These are phyloP conservation scores for Engraulis encrasicolus DNA, from an alignment of 2,113 vertebrate genomes.

Conservation along the genomic window DNA sequence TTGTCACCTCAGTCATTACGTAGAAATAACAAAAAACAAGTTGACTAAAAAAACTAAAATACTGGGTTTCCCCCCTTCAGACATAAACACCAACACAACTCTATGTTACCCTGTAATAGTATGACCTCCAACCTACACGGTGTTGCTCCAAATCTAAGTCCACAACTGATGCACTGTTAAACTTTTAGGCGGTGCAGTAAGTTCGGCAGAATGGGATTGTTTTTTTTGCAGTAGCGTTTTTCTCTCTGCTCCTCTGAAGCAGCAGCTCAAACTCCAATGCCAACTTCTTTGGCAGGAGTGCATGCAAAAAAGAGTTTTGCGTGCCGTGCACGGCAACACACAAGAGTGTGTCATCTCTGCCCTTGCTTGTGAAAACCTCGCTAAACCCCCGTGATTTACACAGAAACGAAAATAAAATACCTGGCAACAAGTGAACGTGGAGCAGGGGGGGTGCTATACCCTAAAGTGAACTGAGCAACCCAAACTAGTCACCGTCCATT, in stretches of 20 bases:
- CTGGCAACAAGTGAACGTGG: constrained; percentile 11
- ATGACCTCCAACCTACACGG: neutral
- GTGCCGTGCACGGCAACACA: neutral
- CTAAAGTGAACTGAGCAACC: neutral
- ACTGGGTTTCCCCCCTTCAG: neutral
- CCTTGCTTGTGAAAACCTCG: neutral
- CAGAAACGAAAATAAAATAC: constrained; percentile 11
- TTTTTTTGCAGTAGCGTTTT: neutral
- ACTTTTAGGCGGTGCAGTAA: neutral
- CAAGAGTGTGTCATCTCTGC: neutral
- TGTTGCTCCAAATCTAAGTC: neutral
- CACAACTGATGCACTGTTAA: neutral
- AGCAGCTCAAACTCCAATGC: neutral
- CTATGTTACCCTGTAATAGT: neutral
- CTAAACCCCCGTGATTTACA: neutral
- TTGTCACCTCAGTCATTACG: neutral
- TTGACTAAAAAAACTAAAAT: neutral
- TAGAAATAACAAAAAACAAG: neutral
- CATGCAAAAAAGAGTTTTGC: neutral
- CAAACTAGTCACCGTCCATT: constrained; percentile 7
- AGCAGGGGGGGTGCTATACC: too few relatives aligned
- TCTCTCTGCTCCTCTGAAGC: neutral
- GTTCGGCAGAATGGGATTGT: neutral
- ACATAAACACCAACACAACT: neutral
- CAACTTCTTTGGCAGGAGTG: neutral